These are phyloP conservation scores for Siniperca scherzeri DNA, from an alignment of 2,797 vertebrate species.

Conservation along the genomic window DNA sequence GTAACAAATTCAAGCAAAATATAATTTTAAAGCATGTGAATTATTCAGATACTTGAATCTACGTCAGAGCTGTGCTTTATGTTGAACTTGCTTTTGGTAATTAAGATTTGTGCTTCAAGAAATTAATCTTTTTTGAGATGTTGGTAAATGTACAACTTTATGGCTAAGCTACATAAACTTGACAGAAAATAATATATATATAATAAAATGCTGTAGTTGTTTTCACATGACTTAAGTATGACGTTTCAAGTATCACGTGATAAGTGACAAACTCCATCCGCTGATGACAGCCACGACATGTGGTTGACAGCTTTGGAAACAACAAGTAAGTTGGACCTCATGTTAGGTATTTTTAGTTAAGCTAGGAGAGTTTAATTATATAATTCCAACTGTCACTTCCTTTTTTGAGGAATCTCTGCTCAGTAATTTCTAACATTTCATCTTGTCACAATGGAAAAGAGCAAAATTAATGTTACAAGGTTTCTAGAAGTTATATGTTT, in stretches of 20 bases:
- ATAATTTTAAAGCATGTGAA: background rate
- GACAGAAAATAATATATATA: background rate
- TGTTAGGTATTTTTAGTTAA: background rate
- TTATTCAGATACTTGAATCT: background rate
- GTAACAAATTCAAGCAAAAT: background rate
- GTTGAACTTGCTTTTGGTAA: background rate
- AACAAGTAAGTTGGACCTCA: background rate
- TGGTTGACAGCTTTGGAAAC: background rate
- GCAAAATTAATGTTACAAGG: rapidly evolving
- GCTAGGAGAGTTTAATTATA: background rate
- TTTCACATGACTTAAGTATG: background rate
- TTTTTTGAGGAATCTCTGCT: background rate
- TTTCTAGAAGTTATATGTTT: background rate
- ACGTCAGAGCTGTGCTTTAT: background rate
- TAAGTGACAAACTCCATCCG: background rate
- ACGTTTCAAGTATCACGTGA: background rate
- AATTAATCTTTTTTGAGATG: background rate
- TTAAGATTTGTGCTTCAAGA: background rate
- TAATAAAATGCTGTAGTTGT: background rate
- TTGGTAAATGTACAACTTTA: background rate
- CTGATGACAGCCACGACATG: background rate
- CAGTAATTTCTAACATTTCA: background rate
- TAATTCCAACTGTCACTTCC: background rate
- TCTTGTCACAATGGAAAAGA: background rate
- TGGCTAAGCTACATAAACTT: background rate